phyloP scores from a whole-genome alignment of 53 echinoderm and acorn worm species.

The Mesocentrotus franciscanus region DNA sequence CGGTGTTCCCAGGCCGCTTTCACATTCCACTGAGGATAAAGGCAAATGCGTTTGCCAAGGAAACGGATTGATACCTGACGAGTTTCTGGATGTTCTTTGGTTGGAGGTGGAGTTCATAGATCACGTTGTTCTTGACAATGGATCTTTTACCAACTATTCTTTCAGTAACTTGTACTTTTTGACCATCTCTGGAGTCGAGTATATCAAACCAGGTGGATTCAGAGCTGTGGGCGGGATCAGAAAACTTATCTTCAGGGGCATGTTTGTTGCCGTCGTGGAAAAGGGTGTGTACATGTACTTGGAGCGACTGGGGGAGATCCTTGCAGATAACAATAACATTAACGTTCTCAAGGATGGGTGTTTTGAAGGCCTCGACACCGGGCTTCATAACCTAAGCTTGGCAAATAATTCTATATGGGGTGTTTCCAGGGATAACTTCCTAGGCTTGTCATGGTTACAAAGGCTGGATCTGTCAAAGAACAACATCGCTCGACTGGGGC shows the following conservation, averaged over 20 bases:
- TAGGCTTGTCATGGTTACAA: not conserved
- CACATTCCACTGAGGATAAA: not conserved
- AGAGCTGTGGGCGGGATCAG: not conserved
- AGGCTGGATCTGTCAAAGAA: conserved; percentile 21
- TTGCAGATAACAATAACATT: not conserved
- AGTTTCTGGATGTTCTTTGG: not conserved
- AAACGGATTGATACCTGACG: not conserved
- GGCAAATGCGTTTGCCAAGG: not conserved
- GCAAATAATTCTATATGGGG: not conserved
- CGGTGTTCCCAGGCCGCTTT: not conserved
- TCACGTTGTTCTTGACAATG: not conserved
- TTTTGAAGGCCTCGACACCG: not conserved
- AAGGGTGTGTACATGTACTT: not conserved
- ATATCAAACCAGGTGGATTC: conserved; percentile 7
- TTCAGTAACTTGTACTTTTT: not conserved
- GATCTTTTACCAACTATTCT: not conserved
- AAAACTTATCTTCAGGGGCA: not conserved
- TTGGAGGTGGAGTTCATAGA: not conserved
- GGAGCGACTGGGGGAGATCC: not conserved
- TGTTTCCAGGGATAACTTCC: conserved; percentile 12
- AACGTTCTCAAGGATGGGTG: not conserved
- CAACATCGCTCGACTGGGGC: not conserved
- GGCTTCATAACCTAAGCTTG: not conserved
- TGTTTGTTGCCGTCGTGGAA: not conserved
- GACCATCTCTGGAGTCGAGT: not conserved